phyloP scores from a whole-genome alignment of 2,888 invertebrate species.

The Opisthograptis luteolata region DNA sequence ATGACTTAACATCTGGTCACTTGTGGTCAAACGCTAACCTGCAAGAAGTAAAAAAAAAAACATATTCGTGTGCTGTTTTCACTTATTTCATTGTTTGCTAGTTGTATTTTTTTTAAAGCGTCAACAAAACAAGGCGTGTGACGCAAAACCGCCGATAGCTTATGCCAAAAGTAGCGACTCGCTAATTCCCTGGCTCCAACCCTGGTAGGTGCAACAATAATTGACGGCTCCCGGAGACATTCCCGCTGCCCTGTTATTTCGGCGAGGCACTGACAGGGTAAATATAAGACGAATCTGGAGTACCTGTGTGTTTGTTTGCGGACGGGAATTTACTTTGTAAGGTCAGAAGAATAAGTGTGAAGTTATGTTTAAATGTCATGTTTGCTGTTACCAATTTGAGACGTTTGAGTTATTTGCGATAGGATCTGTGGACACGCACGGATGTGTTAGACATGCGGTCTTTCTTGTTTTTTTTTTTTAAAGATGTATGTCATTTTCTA shows the following conservation, averaged over 20 bases:
- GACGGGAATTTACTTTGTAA: background rate
- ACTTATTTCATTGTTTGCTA: background rate
- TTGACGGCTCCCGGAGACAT: conserved; percentile 61
- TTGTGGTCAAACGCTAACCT: too few species aligned
- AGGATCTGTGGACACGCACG: too few species aligned
- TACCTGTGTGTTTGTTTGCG: conserved; percentile 18
- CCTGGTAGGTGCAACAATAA: conserved; percentile 54
- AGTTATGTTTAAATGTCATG: background rate
- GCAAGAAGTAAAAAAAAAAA: too few species aligned
- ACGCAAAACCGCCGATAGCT: too few species aligned
- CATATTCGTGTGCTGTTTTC: too few species aligned
- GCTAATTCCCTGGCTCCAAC: conserved; percentile 41
- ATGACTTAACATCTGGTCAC: too few species aligned
- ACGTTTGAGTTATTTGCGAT: background rate
- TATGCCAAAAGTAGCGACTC: too few species aligned
- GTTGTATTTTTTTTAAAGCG: too few species aligned
- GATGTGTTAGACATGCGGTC: too few species aligned
- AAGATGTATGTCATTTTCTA: too few species aligned
- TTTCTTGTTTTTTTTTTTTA: too few species aligned
- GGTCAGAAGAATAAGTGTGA: background rate
- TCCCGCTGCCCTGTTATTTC: conserved; percentile 45
- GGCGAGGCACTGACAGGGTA: conserved; percentile 50
- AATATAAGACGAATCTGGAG: conserved; percentile 29
- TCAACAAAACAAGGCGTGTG: too few species aligned
- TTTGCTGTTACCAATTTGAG: background rate